Evolutionary conservation across 1,140 invertebrate species (phyloP), one percentile per base, ranked within the genome.

Genomic region (Varroa destructor): DNA sequence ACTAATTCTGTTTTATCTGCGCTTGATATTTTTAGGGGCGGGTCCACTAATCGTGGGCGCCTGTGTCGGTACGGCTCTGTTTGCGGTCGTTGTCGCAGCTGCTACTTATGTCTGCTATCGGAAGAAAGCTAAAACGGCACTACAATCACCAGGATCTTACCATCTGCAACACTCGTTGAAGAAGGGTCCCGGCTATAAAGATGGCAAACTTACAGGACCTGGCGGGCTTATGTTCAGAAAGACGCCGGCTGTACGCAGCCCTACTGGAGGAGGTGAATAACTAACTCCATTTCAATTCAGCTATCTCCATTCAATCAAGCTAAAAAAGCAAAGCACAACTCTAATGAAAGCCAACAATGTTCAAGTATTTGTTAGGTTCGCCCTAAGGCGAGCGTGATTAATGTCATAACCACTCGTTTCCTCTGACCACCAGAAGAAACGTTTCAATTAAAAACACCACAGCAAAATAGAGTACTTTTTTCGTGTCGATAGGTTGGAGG

Each of bases 41-140:
- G 84, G 83, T 43, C 81, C 84, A n/a, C 82, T 83, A 6, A 77
- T 86, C 54, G 80, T 87, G n/a, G 85, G 82, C 6, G 78, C 87
- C 75, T 85, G 85, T 75, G 77, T 87, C 55, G 84, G 84, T 40
- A 82, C 81, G 40, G 79, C 81, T 0, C 73, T 84, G 40, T 83
- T 85, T 75, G 74, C 85, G 4, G 78, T 85, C 55, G 83, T 82
- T 71, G 81, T 85, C 54, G 81, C 83, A 42, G 82, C 83, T 1
- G 82, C 84, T 72, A 83, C 82, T 6, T 85, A 83, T 78, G 83
- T 83, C 79, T 82, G 85, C 73, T 85, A 85, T 73, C 79, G 82
- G 55, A 67, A 67, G 61, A 67, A 67, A 8, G 46, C 61, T 40
- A 12, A 43, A 14, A 37, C 61, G 12, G 61, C 61, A 14, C 2